A percentile compares a stretch with the other conserved stretches of the same genome.
phyloP scores from a whole-genome alignment of 2,797 vertebrate species.

The Telmatherina bonti region DNA sequence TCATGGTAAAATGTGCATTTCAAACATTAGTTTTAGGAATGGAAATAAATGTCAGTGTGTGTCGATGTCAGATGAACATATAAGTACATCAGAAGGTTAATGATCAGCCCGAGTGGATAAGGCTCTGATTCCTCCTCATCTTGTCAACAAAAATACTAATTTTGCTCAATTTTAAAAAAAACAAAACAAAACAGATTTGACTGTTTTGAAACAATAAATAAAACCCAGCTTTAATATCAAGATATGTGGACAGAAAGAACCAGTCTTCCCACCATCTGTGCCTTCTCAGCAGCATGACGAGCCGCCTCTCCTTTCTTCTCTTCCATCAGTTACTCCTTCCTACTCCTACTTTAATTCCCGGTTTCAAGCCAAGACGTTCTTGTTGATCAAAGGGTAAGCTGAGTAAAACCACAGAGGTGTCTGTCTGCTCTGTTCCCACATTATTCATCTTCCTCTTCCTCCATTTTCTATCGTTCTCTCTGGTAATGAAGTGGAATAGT shows the following conservation, averaged over 20 bases:
- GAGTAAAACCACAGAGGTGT: slow-evolving; percentile 64
- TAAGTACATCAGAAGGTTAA: not conserved
- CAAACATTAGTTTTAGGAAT: slow-evolving; percentile 6
- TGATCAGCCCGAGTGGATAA: not conserved
- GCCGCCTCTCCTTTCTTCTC: slow-evolving; percentile 14
- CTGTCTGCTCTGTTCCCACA: slow-evolving; percentile 62
- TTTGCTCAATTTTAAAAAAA: slow-evolving; percentile 27
- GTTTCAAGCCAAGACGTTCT: slow-evolving; percentile 50
- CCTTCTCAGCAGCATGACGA: slow-evolving; percentile 19
- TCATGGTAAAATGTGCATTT: not conserved
- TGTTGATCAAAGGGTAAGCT: slow-evolving; percentile 61
- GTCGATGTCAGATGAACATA: not conserved
- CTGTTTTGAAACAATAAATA: not conserved
- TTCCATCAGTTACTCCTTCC: slow-evolving; percentile 1
- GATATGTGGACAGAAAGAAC: not conserved
- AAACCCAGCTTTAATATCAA: not conserved
- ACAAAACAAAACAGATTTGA: not conserved
- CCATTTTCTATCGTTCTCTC: slow-evolving; percentile 25
- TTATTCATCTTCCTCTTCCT: slow-evolving; percentile 49
- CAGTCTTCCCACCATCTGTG: slow-evolving; percentile 10
- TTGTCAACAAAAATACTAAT: slow-evolving; percentile 15
- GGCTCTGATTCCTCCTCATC: slow-evolving; percentile 12
- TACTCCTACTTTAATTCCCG: slow-evolving; percentile 13
- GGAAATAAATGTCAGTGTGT: not conserved
- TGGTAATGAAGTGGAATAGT: slow-evolving; percentile 56